Evolutionary conservation across 2,888 invertebrate genomes (phyloP).

Genomic region (Epistrophella euchroma): DNA sequence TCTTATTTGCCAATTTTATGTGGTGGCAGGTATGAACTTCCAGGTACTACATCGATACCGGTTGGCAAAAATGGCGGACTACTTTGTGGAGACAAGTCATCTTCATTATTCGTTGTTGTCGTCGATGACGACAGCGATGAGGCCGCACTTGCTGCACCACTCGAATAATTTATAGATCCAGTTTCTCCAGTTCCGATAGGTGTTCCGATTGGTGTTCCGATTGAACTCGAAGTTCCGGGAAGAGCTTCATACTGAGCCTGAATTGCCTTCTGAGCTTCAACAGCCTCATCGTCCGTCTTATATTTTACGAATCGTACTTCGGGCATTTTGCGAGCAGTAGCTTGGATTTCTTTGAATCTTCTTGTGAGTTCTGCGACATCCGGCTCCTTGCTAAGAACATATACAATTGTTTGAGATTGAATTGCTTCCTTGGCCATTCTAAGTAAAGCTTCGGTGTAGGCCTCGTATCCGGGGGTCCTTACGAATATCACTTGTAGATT

Average conservation of each 20-base stretch:
- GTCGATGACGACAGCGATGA: not conserved
- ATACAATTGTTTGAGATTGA: conserved; percentile 73
- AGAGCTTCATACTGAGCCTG: conserved; percentile 55
- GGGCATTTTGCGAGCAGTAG: conserved; percentile 45
- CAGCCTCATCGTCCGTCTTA: conserved; percentile 68
- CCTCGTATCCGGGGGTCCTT: conserved; percentile 69
- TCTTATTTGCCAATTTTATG: not conserved
- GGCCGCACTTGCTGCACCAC: not conserved
- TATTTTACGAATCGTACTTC: conserved; percentile 77
- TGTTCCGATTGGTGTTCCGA: conserved; percentile 5
- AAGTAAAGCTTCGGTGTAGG: conserved; percentile 51
- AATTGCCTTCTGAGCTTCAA: conserved; percentile 57
- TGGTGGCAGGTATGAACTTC: conserved; percentile 81
- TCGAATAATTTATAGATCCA: conserved; percentile 7
- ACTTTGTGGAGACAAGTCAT: conserved; percentile 35
- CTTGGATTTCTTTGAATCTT: conserved; percentile 48
- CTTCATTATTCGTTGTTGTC: conserved; percentile 20
- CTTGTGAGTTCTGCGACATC: conserved; percentile 46
- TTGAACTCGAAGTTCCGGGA: conserved; percentile 17
- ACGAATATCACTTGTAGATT: conserved; percentile 73
- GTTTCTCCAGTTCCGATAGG: not conserved
- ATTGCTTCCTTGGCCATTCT: conserved; percentile 70
- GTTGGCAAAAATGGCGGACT: conserved; percentile 79
- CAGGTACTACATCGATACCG: conserved; percentile 81
- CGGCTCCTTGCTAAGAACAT: conserved; percentile 76